Evolutionary conservation across 2,797 vertebrate genomes (phyloP).

Genomic region (Trematomus bernacchii): DNA sequence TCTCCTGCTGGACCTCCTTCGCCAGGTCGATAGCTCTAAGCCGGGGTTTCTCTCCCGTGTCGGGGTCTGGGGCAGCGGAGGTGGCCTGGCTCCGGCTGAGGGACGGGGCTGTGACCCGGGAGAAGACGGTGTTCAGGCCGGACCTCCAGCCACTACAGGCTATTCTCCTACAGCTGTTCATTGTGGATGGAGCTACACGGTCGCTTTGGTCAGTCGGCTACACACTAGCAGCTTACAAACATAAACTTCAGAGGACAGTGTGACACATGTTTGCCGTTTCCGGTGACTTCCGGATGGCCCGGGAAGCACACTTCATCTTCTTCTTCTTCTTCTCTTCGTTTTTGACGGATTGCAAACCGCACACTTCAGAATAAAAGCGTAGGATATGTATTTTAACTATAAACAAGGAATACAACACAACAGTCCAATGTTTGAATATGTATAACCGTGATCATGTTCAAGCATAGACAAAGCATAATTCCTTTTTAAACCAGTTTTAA

Average conservation of each 20-base stretch:
- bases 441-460: not conserved
- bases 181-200: not conserved
- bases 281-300: conserved; percentile 41
- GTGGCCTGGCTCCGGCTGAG: conserved; percentile 39
- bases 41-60: conserved; percentile 38
- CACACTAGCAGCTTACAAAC: not conserved
- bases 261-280: not conserved
- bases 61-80: conserved; percentile 8
- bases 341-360: too few species aligned
- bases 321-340: too few species aligned
- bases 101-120: conserved; percentile 3
- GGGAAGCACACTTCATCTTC: conserved; percentile 37
- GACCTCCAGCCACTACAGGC: not conserved
- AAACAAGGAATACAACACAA: not conserved
- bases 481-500: not conserved
- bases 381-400: not conserved
- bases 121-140: conserved; percentile 8
- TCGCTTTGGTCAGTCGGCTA: too few species aligned
- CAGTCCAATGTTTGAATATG: not conserved
- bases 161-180: conserved; percentile 54
- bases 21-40: conserved; percentile 79
- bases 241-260: not conserved
- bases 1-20: conserved; percentile 69
- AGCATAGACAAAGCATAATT: fast-evolving
- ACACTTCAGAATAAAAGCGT: conserved; percentile 49